phyloP scores from a whole-genome alignment of 2,113 vertebrate species.

The Carettochelys insculpta region DNA sequence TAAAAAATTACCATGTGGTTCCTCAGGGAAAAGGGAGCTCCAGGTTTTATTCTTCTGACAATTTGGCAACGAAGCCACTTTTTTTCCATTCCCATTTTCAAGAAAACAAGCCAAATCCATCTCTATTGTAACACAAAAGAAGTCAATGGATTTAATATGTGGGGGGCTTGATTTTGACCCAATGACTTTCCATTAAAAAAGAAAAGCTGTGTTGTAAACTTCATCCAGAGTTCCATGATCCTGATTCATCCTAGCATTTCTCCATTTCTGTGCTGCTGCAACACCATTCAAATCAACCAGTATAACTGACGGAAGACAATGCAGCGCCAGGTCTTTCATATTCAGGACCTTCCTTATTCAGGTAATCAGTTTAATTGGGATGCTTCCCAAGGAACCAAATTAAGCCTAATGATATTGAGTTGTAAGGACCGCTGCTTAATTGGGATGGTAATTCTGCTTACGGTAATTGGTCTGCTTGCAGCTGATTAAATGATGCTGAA shows the following conservation, averaged over 20 bases:
- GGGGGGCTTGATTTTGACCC: not conserved
- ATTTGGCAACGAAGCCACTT: not conserved
- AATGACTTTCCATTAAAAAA: slow-evolving; percentile 5
- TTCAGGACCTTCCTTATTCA: slow-evolving; percentile 72
- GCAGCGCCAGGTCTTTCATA: slow-evolving; percentile 60
- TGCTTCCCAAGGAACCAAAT: slow-evolving; percentile 78
- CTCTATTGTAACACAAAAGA: not conserved
- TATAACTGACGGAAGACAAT: slow-evolving; percentile 51
- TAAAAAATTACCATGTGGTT: not conserved
- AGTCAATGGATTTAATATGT: not conserved
- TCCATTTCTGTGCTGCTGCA: not conserved
- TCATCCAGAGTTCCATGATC: not conserved
- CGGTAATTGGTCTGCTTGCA: slow-evolving; percentile 75
- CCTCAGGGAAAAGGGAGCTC: not conserved
- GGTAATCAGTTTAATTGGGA: slow-evolving; percentile 78
- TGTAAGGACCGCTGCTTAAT: slow-evolving; percentile 75
- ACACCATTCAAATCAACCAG: slow-evolving; percentile 59
- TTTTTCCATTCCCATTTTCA: not conserved
- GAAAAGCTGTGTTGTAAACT: slow-evolving; percentile 13
- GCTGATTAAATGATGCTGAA: slow-evolving; percentile 73
- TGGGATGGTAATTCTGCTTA: slow-evolving; percentile 75
- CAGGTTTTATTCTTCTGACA: not conserved
- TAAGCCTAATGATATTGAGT: slow-evolving; percentile 76
- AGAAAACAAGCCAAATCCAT: not conserved
- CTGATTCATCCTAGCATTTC: slow-evolving; percentile 47